Evolutionary conservation across 1,140 invertebrate genomes (phyloP).

Genomic region (Zophobas morio): DNA sequence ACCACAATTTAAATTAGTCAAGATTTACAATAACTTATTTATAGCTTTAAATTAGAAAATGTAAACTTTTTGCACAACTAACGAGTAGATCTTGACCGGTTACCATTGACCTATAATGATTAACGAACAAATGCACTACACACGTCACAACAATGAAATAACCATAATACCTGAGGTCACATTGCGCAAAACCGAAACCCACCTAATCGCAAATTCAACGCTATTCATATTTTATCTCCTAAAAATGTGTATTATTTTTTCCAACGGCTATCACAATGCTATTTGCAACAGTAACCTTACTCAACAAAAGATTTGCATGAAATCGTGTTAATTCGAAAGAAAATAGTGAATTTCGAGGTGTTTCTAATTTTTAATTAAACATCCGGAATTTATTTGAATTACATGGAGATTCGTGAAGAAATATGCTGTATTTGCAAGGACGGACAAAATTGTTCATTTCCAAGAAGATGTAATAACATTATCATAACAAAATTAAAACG

Average conservation of each 20-base stretch:
- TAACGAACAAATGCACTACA: not conserved
- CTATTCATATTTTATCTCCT: conserved; percentile 6
- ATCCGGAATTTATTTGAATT: conserved; percentile 19
- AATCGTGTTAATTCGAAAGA: conserved; percentile 35
- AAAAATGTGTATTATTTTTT: conserved; percentile 7
- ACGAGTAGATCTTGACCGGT: conserved; percentile 44
- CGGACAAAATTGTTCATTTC: not conserved
- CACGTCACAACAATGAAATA: conserved; percentile 19
- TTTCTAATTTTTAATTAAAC: conserved; percentile 48
- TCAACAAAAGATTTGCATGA: conserved; percentile 32
- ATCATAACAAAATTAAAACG: not conserved
- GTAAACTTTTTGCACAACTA: conserved; percentile 18
- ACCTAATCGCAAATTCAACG: not conserved
- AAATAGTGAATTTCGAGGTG: conserved; percentile 34
- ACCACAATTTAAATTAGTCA: not conserved
- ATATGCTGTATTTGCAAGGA: not conserved
- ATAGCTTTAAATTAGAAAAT: not conserved
- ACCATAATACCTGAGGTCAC: conserved; percentile 24
- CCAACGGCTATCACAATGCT: not conserved
- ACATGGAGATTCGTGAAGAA: not conserved
- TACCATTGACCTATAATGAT: conserved; percentile 26
- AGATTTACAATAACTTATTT: conserved; percentile 4
- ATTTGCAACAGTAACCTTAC: conserved; percentile 25
- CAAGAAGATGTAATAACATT: not conserved
- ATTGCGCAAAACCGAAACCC: conserved; percentile 30